Conservation (phyloP, 2,888 invertebrate species). For the Acrobasis repandana region DNA sequence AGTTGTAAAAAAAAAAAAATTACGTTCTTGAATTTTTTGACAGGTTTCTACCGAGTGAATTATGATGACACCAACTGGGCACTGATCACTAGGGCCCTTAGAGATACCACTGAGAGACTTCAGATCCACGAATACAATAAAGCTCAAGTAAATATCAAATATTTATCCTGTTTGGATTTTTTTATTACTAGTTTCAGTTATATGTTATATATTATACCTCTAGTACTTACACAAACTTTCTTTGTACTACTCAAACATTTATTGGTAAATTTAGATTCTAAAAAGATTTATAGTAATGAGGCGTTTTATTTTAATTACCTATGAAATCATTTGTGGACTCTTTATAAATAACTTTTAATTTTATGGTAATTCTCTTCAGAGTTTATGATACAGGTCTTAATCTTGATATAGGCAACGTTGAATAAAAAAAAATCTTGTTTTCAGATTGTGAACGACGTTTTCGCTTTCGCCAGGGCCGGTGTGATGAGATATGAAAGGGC, state of each 20-base stretch:
- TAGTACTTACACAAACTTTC: too few relatives aligned
- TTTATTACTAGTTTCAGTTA: background rate
- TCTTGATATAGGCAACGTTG: too few relatives aligned
- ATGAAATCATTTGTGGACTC: too few relatives aligned
- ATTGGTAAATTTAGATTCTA: too few relatives aligned
- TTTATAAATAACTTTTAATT: too few relatives aligned
- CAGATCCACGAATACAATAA: conserved; percentile 85
- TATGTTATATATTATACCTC: background rate
- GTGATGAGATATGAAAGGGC: conserved; percentile 74
- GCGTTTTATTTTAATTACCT: too few relatives aligned
- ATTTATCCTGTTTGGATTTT: background rate
- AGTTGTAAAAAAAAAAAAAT: too few relatives aligned
- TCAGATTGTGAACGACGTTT: conserved; percentile 85
- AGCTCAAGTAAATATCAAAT: conserved; percentile 79
- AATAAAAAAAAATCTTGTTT: conserved; percentile 12
- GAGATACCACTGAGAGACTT: conserved; percentile 52
- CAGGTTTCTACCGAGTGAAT: conserved; percentile 85
- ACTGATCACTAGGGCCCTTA: conserved; percentile 75
- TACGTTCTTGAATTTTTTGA: conserved; percentile 21
- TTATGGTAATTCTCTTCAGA: too few relatives aligned
- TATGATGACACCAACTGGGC: conserved; percentile 84
- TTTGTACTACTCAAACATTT: too few relatives aligned
- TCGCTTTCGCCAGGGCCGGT: conserved; percentile 81
- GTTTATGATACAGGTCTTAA: too few relatives aligned
- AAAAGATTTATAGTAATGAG: too few relatives aligned